A percentile compares a stretch with the other conserved stretches of the same genome.
Evolutionary conservation across 2,888 invertebrate species (phyloP).

Genomic region (Tenthredo notha): DNA sequence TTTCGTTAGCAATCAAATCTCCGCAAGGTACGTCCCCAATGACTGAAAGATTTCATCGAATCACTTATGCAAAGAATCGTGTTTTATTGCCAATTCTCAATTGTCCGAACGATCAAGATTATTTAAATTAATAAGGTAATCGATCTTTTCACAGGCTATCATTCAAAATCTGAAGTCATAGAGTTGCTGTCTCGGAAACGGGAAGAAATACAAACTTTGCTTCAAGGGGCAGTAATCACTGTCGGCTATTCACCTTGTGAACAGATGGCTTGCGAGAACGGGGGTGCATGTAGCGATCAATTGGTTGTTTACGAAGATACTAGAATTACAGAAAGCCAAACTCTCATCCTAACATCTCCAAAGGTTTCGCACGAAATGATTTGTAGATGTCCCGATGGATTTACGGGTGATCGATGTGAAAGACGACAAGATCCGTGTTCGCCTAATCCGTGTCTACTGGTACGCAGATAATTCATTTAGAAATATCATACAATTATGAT

Average conservation of each 20-base stretch:
- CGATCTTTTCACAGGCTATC: slow-evolving; percentile 79
- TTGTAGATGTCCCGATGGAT: slow-evolving; percentile 92
- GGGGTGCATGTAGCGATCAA: slow-evolving; percentile 87
- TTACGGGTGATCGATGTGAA: slow-evolving; percentile 90
- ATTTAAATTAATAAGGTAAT: not conserved
- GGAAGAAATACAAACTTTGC: slow-evolving; percentile 82
- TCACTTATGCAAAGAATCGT: not conserved
- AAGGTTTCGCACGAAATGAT: slow-evolving; percentile 87
- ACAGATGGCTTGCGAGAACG: slow-evolving; percentile 87
- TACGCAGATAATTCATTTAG: slow-evolving; percentile 57
- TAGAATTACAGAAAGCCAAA: slow-evolving; percentile 89
- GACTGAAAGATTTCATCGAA: not conserved
- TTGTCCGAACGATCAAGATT: not conserved
- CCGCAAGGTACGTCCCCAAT: slow-evolving; percentile 71
- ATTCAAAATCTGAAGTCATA: slow-evolving; percentile 83
- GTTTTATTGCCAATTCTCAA: not conserved
- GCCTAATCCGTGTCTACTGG: slow-evolving; percentile 90
- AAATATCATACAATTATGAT: not conserved
- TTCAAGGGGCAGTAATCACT: slow-evolving; percentile 82
- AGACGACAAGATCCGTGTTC: slow-evolving; percentile 94
- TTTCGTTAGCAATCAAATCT: slow-evolving; percentile 85
- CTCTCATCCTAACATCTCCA: slow-evolving; percentile 91
- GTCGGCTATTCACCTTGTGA: slow-evolving; percentile 91
- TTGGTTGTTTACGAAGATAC: slow-evolving; percentile 85
- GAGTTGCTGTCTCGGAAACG: slow-evolving; percentile 85